Evolutionary conservation across 1,140 invertebrate species (phyloP).

Genomic region (Thalassaphorura encarpata): DNA sequence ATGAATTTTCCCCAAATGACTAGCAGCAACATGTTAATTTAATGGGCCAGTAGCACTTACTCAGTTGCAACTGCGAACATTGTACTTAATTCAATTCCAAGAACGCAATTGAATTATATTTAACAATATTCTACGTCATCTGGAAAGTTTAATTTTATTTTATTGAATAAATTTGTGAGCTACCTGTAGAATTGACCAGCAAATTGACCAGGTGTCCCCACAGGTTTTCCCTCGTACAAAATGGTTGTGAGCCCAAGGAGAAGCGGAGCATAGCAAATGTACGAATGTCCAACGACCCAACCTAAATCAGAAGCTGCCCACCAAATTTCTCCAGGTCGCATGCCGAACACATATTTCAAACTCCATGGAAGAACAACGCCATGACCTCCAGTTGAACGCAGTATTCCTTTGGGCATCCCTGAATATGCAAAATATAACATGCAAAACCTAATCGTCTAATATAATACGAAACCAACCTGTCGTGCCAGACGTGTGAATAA

Average conservation of each 20-base stretch:
- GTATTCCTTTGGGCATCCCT: slow-evolving; percentile 91
- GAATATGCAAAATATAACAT: slow-evolving; percentile 71
- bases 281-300: slow-evolving; percentile 97
- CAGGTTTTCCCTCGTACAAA: slow-evolving; percentile 90
- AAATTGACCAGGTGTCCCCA: slow-evolving; percentile 83
- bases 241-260: slow-evolving; percentile 82
- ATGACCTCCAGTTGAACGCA: slow-evolving; percentile 89
- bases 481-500: slow-evolving; percentile 87
- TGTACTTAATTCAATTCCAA: no score
- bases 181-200: slow-evolving; percentile 78
- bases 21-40: no score
- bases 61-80: no score
- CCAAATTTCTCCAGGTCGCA: slow-evolving; percentile 72
- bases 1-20: no score
- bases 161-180: no score
- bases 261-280: slow-evolving; percentile 88
- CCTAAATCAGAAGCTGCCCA: slow-evolving; percentile 76
- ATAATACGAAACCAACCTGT: slow-evolving; percentile 57
- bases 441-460: no score
- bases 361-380: slow-evolving; percentile 60
- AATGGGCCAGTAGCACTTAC: no score
- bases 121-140: no score
- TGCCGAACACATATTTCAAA: slow-evolving; percentile 86
- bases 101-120: no score
- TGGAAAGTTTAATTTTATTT: no score